Base-by-base conservation (phyloP, 2,888 invertebrate genomes). In the Phymatocera aterrima region DNA sequence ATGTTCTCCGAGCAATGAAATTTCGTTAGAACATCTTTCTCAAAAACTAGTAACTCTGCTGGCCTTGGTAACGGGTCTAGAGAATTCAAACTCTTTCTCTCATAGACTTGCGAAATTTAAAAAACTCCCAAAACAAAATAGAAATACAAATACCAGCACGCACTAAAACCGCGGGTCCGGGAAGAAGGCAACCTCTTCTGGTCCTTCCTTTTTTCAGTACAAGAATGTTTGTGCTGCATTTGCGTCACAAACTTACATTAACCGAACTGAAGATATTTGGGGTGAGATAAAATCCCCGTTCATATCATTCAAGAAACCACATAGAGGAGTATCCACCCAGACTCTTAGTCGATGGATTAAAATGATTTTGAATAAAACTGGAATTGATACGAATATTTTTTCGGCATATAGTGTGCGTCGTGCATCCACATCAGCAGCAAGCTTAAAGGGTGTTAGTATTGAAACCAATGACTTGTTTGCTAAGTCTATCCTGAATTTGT, bases 111-210 rank as follows among this genome's bases (percentile, higher is more conserved):
- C 43, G 18, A 8, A 74, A 81, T 74, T 74, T 79, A 12, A 57
- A 77, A 21, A 61, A 46, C 21, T 43, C 43, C 46, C 70, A 74
- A 10, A 48, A 78, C 5, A n/a, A 57, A 24, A 61, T 78, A 37
- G 68, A 79, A 15, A 81, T 81, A n/a, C 77, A 68, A 18, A 81
- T 82, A 3, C 31, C 77, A 5, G 81, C 46, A 3, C 57, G 43
- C 0, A 80, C 81, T 18, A 82, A 83, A 74, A 82, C 82, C 3
- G 80, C 79, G 12, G 65, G 70, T 1, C 40, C 37, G 28, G 72
- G 78, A 3, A 61, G 48, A n/a, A 40, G 21, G 0, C 79, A 82
- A 43, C 80, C 79, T 0, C 31, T 64, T 1, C 21, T 83, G n/a
- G 8, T 77, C 21, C 24, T 83, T 18, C 80, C 82, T 24, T 79